Conservation (phyloP, 2,797 vertebrate species). For the Sebastes matsubarae region DNA sequence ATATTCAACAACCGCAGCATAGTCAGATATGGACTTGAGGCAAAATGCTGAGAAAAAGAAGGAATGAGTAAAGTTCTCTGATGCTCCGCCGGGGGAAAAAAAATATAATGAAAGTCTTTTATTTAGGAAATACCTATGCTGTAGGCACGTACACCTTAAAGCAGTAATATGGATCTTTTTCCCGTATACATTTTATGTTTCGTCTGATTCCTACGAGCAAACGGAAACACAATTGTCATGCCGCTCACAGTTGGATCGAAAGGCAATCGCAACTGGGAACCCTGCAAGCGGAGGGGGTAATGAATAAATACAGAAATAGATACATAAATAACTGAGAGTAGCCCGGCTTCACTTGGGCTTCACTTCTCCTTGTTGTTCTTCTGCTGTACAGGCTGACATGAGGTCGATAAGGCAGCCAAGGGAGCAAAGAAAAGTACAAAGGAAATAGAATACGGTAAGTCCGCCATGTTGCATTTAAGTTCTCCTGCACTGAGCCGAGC, state of each 20-base stretch:
- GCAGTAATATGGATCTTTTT: slow-evolving; percentile 24
- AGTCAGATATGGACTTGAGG: slow-evolving; percentile 3
- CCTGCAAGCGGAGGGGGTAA: slow-evolving; percentile 60
- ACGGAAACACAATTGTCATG: slow-evolving; percentile 61
- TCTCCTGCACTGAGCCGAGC: slow-evolving; percentile 1
- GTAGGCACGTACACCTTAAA: slow-evolving; percentile 16
- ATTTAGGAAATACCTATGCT: slow-evolving; percentile 12
- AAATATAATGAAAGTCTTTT: slow-evolving; percentile 4
- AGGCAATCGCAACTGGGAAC: slow-evolving; percentile 54
- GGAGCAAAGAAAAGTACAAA: slow-evolving; percentile 55
- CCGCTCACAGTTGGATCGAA: slow-evolving; percentile 66
- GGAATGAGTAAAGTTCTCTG: neutral
- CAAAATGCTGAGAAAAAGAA: neutral
- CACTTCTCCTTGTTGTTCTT: slow-evolving; percentile 66
- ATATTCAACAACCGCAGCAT: slow-evolving; percentile 48
- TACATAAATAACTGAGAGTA: slow-evolving; percentile 80
- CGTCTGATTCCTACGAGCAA: slow-evolving; percentile 34
- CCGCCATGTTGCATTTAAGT: slow-evolving; percentile 36
- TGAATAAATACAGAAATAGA: slow-evolving; percentile 82
- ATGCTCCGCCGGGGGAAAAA: neutral
- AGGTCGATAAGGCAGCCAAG: slow-evolving; percentile 71
- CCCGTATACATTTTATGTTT: slow-evolving; percentile 28
- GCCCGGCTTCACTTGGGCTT: slow-evolving; percentile 47
- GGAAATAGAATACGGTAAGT: slow-evolving; percentile 53
- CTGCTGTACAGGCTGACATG: slow-evolving; percentile 58